phyloP scores from a whole-genome alignment of 2,888 invertebrate species.

The Lapara coniferarum region DNA sequence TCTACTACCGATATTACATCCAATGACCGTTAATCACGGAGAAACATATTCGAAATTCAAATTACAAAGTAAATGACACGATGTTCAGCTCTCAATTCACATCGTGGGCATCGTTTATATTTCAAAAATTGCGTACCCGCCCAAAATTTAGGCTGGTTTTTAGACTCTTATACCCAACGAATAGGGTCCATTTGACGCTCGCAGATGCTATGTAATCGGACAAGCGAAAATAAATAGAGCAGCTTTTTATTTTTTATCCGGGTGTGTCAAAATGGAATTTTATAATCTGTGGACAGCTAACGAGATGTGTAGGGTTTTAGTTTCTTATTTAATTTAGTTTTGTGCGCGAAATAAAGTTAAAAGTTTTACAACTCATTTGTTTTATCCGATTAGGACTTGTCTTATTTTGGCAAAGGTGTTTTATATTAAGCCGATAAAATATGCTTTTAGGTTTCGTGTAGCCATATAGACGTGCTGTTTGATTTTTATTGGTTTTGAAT shows the following conservation, averaged over 20 bases:
- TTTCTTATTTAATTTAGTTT: slow-evolving; percentile 30
- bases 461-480: no score
- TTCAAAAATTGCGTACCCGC: slow-evolving; percentile 62
- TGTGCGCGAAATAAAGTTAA: slow-evolving; percentile 9
- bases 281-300: slow-evolving; percentile 40
- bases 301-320: slow-evolving; percentile 35
- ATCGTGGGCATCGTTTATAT: slow-evolving; percentile 64
- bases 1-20: no score
- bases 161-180: slow-evolving; percentile 34
- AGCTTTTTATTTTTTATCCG: slow-evolving; percentile 23
- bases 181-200: slow-evolving; percentile 39
- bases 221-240: slow-evolving; percentile 24
- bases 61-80: neutral
- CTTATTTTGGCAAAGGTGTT: neutral
- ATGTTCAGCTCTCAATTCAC: slow-evolving; percentile 47
- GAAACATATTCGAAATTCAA: neutral
- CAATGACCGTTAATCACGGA: no score
- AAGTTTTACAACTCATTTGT: neutral
- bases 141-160: slow-evolving; percentile 54
- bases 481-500: neutral
- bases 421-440: neutral
- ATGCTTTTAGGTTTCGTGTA: no score
- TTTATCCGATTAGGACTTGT: neutral
- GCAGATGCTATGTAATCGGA: slow-evolving; percentile 21
- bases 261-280: slow-evolving; percentile 21